Conservation (phyloP, 2,888 invertebrate species). For the Cerceris ruficornis region DNA sequence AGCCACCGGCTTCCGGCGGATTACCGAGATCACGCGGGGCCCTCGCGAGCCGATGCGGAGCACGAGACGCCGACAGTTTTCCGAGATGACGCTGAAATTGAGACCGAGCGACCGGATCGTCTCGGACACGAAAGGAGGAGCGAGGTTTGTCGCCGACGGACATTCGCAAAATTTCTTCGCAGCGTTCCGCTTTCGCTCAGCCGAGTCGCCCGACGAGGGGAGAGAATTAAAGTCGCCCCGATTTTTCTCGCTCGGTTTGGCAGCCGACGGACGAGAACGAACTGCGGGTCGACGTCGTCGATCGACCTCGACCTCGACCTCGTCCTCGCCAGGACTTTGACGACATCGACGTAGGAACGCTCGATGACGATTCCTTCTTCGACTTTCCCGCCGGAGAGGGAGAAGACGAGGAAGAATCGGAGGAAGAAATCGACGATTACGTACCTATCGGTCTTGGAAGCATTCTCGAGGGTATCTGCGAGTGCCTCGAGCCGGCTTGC, state of each 20-base stretch:
- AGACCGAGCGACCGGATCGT: slow-evolving; percentile 18
- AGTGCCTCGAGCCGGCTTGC: slow-evolving; percentile 62
- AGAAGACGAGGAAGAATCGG: background rate
- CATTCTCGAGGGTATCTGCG: slow-evolving; percentile 63
- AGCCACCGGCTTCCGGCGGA: slow-evolving; percentile 33
- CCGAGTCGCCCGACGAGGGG: background rate
- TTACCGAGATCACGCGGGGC: slow-evolving; percentile 18
- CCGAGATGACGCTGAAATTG: slow-evolving; percentile 12
- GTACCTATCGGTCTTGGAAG: slow-evolving; percentile 57
- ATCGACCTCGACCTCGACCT: too few species aligned
- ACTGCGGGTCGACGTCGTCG: too few species aligned
- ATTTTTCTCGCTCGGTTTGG: too few species aligned
- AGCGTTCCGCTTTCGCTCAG: slow-evolving; percentile 12
- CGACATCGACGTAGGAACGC: background rate
- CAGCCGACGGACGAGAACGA: too few species aligned
- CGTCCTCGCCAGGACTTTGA: background rate
- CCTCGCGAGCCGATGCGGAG: slow-evolving; percentile 16
- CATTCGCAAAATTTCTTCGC: background rate
- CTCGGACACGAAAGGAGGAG: background rate
- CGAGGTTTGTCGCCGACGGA: slow-evolving; percentile 42
- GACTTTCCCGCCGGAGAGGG: slow-evolving; percentile 12
- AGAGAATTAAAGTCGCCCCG: too few species aligned
- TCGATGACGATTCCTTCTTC: slow-evolving; percentile 13
- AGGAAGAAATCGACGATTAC: slow-evolving; percentile 56
- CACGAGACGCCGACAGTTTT: slow-evolving; percentile 10